Evolutionary conservation across 2,888 invertebrate species (phyloP).

Genomic region (Nymphalis urticae): DNA sequence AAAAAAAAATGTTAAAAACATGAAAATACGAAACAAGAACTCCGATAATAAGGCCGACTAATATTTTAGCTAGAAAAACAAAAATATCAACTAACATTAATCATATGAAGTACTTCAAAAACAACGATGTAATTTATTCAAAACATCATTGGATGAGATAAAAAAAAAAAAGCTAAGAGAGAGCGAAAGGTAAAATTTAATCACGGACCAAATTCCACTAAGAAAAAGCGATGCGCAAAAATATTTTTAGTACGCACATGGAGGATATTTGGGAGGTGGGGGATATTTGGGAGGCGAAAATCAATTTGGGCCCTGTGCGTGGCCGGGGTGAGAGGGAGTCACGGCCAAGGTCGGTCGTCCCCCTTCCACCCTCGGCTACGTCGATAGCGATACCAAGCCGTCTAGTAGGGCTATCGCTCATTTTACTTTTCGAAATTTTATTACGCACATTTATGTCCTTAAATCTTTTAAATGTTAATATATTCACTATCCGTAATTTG

Average conservation of each 20-base stretch:
- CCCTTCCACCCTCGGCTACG: slow-evolving; percentile 47
- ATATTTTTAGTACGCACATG: slow-evolving; percentile 42
- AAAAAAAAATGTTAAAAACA: too few relatives aligned
- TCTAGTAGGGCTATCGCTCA: slow-evolving; percentile 31
- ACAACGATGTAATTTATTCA: not conserved
- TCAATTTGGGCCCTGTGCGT: slow-evolving; percentile 64
- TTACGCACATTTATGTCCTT: not conserved
- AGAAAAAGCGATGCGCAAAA: slow-evolving; percentile 41
- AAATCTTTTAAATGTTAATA: too few relatives aligned
- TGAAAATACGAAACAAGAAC: too few relatives aligned
- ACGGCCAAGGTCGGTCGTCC: slow-evolving; percentile 77
- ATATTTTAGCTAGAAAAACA: too few relatives aligned
- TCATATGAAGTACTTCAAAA: not conserved
- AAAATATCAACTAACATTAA: too few relatives aligned
- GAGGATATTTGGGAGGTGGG: slow-evolving; percentile 36
- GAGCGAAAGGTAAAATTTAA: slow-evolving; percentile 18
- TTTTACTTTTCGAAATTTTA: not conserved
- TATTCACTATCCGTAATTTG: too few relatives aligned
- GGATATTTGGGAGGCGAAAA: slow-evolving; percentile 55
- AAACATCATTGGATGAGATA: not conserved
- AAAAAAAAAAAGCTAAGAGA: slow-evolving; percentile 9
- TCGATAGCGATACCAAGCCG: slow-evolving; percentile 37
- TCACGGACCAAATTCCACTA: slow-evolving; percentile 12
- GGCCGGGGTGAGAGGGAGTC: slow-evolving; percentile 66
- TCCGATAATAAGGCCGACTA: too few relatives aligned